Evolutionary conservation across 2,888 invertebrate genomes (phyloP).

Genomic region (Reticulitermes lucifugus): DNA sequence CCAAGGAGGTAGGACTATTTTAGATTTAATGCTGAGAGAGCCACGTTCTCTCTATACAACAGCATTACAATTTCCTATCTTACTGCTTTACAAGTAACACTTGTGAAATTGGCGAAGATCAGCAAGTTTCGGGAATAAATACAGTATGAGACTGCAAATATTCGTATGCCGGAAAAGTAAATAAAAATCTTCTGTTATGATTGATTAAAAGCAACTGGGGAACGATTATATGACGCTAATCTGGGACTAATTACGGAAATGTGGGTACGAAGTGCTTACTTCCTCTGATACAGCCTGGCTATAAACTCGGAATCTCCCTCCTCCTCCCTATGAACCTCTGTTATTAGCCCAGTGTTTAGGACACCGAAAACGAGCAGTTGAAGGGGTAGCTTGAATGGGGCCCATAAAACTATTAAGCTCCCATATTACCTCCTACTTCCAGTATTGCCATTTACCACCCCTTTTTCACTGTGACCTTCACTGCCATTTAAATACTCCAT

Average conservation of each 20-base stretch:
- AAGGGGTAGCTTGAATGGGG: slow-evolving; percentile 31
- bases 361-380: slow-evolving; percentile 38
- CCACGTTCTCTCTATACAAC: too few relatives aligned
- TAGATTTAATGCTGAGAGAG: too few relatives aligned
- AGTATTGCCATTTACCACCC: slow-evolving; percentile 19
- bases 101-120: too few relatives aligned
- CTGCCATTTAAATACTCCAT: slow-evolving; percentile 8
- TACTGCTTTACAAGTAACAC: too few relatives aligned
- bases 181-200: neutral
- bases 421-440: slow-evolving; percentile 2
- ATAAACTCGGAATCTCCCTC: neutral
- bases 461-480: neutral
- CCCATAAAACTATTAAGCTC: slow-evolving; percentile 41
- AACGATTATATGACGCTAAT: slow-evolving; percentile 26
- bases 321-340: neutral
- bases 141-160: neutral
- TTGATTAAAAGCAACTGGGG: neutral
- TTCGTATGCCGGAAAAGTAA: neutral
- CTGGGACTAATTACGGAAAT: slow-evolving; percentile 9
- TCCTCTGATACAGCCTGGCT: neutral
- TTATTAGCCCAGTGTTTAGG: slow-evolving; percentile 31
- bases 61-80: too few relatives aligned
- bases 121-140: too few relatives aligned
- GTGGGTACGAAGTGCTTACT: neutral
- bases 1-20: too few relatives aligned